phyloP scores from a whole-genome alignment of 2,797 vertebrate species.

The Cuniculus paca region DNA sequence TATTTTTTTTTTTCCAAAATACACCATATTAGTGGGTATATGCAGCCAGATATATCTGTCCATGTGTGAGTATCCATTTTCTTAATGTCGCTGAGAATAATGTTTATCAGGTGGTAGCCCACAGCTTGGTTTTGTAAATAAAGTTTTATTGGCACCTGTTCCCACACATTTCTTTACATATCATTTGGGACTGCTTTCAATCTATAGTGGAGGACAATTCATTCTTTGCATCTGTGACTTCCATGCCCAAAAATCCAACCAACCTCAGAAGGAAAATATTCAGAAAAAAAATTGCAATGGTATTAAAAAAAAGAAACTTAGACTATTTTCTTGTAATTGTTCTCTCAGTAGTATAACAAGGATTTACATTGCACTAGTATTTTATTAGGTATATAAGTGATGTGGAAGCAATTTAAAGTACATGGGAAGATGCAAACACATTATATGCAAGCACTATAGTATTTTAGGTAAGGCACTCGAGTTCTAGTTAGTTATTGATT shows the following conservation, averaged over 20 bases:
- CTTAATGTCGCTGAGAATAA: too few species aligned
- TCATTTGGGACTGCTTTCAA: neutral
- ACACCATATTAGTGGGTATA: neutral
- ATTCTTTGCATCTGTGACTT: neutral
- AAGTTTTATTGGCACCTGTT: neutral
- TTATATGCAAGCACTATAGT: neutral
- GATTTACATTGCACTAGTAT: neutral
- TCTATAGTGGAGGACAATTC: neutral
- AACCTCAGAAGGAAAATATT: neutral
- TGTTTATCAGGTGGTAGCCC: neutral
- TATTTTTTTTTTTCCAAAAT: neutral
- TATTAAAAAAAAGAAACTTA: neutral
- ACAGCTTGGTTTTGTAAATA: neutral
- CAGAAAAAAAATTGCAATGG: neutral
- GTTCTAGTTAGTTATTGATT: too few species aligned
- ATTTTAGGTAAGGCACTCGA: neutral
- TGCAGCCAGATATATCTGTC: neutral
- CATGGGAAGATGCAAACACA: neutral
- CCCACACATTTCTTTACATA: neutral
- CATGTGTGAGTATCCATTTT: neutral
- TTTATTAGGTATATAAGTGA: neutral
- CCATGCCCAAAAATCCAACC: neutral
- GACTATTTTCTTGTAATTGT: neutral
- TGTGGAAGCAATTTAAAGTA: neutral
- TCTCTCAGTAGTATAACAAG: neutral